Conservation (phyloP, 1,140 invertebrate genomes). For the Leptinotarsa undecemlineata region DNA sequence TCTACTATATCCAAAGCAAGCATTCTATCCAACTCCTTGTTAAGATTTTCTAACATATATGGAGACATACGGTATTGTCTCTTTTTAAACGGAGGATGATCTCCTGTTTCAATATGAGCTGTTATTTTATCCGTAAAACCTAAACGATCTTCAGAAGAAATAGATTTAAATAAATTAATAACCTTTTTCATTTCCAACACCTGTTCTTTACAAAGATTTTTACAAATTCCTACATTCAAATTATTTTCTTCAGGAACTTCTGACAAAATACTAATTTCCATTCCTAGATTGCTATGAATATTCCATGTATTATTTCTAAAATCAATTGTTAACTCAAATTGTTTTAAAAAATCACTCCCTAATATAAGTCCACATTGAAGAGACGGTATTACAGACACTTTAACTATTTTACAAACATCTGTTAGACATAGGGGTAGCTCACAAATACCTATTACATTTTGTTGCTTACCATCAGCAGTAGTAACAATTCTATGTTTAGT, state of each 20-base stretch:
- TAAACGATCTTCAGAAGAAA: not conserved
- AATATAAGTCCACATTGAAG: not conserved
- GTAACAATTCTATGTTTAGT: not conserved
- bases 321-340: no score
- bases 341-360: not conserved
- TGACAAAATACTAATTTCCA: not conserved
- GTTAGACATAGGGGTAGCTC: not conserved
- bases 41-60: not conserved
- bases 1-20: not conserved
- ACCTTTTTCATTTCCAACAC: not conserved
- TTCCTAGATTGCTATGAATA: no score
- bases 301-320: no score
- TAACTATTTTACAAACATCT: not conserved
- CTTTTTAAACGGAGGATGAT: not conserved
- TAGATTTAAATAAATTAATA: conserved; percentile 2
- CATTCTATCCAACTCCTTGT: not conserved
- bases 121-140: conserved; percentile 1
- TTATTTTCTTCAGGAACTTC: not conserved
- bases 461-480: not conserved
- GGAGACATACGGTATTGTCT: not conserved
- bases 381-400: not conserved
- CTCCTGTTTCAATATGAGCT: not conserved
- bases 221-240: not conserved
- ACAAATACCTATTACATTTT: not conserved
- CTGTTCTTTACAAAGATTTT: not conserved